phyloP scores from a whole-genome alignment of 2,888 invertebrate genomes.

The Apamea epomidion region DNA sequence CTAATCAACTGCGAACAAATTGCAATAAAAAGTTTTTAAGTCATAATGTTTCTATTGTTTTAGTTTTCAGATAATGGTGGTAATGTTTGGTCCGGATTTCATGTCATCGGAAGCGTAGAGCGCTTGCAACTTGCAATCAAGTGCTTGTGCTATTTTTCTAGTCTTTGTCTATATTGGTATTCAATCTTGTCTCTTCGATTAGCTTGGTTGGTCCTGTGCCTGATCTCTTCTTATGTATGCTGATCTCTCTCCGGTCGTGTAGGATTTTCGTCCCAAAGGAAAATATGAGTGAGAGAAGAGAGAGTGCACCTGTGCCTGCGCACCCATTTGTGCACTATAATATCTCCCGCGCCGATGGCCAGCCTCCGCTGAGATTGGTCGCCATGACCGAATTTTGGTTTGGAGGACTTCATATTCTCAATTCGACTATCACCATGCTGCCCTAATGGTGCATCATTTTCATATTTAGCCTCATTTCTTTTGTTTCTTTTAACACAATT shows the following conservation, averaged over 20 bases:
- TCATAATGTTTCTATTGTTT: slow-evolving; percentile 52
- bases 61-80: slow-evolving; percentile 21
- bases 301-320: too few species aligned
- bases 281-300: too few species aligned
- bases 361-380: too few species aligned
- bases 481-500: not conserved
- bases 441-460: not conserved
- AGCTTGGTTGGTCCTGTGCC: too few species aligned
- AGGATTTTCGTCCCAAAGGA: too few species aligned
- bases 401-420: too few species aligned
- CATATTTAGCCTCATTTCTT: not conserved
- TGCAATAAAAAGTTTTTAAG: slow-evolving; percentile 63
- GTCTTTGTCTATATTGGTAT: not conserved
- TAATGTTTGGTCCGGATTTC: slow-evolving; percentile 1
- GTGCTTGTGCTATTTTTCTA: not conserved
- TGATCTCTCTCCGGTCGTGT: too few species aligned
- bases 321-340: too few species aligned
- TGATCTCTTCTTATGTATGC: too few species aligned
- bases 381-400: too few species aligned
- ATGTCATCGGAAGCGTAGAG: slow-evolving; percentile 22
- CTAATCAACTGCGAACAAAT: slow-evolving; percentile 84
- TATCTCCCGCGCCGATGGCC: too few species aligned
- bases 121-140: not conserved
- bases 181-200: not conserved
- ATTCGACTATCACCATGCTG: not conserved